Evolutionary conservation across 2,888 invertebrate genomes (phyloP), one percentile per base, ranked within the genome.

Genomic region (Drosophila greeni): DNA sequence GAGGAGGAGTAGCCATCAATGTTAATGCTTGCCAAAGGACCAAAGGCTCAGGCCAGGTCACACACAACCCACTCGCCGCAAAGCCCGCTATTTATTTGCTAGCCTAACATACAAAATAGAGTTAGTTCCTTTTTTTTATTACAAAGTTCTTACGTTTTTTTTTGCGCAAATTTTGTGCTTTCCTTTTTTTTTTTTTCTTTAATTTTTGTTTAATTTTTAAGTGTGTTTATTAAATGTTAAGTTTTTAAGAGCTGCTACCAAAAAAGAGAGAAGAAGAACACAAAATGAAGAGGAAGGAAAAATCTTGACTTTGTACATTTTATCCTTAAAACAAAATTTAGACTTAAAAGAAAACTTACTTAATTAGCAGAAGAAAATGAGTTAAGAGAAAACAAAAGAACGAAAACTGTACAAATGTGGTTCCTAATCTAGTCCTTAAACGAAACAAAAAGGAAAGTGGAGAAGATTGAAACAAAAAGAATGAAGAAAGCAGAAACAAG

Each of bases 361-460:
- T 66, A 61, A 66, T 69, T 62, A 68, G 52, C 54, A 40, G 36
- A 57, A 64, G 31, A 48, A 55, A 24, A n/a, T n/a, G n/a, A 64
- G 49, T 26, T 55, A 51, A 58, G 66, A 56, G 68, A 66, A 58
- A 81, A 78, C 75, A 81, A 81, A 73, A 73, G 45, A 68, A 68
- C 39, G 80, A 81, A 81, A 83, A 82, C 83, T 86, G 87, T 87
- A 87, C 85, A 86, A 87, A 87, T 84, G 87, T 86, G 85, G 88
- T 88, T 88, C 88, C 88, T 88, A 88, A 86, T 87, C 87, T 88
- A 88, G 88, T 88, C 88, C 82, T 79, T 77, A 78, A 65, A 76
- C 37, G 26, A 49, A 71, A 47, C 29, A 51, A 42, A 69, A 29
- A 66, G n/a, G n/a, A 29, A 29, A 57, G 54, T 42, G 20, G 37